A percentile compares a stretch with the other conserved stretches of the same genome.
phyloP scores from a whole-genome alignment of 2,888 invertebrate species.

The Diplolepis rosae region DNA sequence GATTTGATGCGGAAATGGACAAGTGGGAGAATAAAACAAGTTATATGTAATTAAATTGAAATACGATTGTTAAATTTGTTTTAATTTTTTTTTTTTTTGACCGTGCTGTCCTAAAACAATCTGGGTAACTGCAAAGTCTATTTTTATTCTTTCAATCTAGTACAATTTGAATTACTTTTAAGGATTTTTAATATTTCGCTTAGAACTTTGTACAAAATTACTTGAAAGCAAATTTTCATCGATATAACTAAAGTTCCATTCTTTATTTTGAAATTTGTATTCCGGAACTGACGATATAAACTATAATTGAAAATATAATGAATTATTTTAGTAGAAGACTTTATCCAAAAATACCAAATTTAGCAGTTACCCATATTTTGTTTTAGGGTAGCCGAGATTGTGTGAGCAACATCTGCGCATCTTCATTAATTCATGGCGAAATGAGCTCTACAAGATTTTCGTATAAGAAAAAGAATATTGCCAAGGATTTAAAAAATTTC shows the following conservation, averaged over 20 bases:
- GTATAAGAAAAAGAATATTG: not conserved
- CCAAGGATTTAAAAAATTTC: not conserved
- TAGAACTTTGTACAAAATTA: not conserved
- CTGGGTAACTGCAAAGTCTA: slow-evolving; percentile 5
- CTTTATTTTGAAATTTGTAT: not conserved
- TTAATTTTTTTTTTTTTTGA: not conserved
- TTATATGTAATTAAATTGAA: too few species aligned
- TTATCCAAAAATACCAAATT: not conserved
- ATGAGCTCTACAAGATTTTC: not conserved
- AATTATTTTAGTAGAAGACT: not conserved
- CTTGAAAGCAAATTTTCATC: too few species aligned
- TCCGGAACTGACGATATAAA: too few species aligned
- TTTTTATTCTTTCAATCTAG: too few species aligned
- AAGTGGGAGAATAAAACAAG: not conserved
- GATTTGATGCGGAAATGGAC: not conserved
- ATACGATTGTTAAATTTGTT: not conserved
- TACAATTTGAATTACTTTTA: not conserved
- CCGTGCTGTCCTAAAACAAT: not conserved
- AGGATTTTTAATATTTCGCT: not conserved
- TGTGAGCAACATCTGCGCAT: not conserved
- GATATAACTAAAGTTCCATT: too few species aligned
- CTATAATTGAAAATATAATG: too few species aligned
- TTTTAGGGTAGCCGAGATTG: slow-evolving; percentile 3
- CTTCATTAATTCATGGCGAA: not conserved
- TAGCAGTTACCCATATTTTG: slow-evolving; percentile 28